Percentiles rank a stretch among this genome's conserved stretches.
These are phyloP conservation scores for Anableps anableps DNA, from an alignment of 2,797 vertebrate genomes.

Conservation along the genomic window DNA sequence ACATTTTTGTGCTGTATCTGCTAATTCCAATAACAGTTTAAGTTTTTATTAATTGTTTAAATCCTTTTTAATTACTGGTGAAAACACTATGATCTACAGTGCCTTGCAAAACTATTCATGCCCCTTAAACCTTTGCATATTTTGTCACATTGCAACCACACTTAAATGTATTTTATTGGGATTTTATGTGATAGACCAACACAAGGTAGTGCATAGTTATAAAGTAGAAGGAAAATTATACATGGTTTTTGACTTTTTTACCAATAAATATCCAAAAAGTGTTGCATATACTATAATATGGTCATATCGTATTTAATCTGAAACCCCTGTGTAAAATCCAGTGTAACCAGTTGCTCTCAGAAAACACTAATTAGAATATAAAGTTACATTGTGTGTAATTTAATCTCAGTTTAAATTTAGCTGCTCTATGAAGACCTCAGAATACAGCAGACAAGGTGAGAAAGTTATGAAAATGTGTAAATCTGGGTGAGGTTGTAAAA, in stretches of 20 bases:
- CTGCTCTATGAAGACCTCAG: not conserved
- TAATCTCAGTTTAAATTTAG: not conserved
- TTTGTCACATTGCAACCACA: not conserved
- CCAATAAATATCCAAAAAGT: not conserved
- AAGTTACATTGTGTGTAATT: not conserved
- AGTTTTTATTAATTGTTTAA: not conserved
- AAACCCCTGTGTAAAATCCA: not conserved
- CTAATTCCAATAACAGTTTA: not conserved
- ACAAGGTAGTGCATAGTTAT: not conserved
- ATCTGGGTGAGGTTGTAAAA: not conserved
- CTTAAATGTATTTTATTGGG: conserved; percentile 3
- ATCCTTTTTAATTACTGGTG: not conserved
- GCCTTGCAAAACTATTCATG: not conserved
- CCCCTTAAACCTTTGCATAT: not conserved
- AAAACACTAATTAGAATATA: not conserved
- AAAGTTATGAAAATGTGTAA: not conserved
- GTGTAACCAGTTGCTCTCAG: not conserved
- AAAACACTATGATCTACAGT: not conserved
- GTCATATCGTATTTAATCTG: not conserved
- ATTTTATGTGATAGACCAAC: not conserved
- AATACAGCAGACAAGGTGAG: not conserved
- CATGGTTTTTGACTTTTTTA: not conserved
- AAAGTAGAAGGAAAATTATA: not conserved
- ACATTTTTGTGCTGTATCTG: not conserved
- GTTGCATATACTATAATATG: not conserved